phyloP scores from a whole-genome alignment of 2,888 invertebrate genomes.

The Autographa pulchrina region DNA sequence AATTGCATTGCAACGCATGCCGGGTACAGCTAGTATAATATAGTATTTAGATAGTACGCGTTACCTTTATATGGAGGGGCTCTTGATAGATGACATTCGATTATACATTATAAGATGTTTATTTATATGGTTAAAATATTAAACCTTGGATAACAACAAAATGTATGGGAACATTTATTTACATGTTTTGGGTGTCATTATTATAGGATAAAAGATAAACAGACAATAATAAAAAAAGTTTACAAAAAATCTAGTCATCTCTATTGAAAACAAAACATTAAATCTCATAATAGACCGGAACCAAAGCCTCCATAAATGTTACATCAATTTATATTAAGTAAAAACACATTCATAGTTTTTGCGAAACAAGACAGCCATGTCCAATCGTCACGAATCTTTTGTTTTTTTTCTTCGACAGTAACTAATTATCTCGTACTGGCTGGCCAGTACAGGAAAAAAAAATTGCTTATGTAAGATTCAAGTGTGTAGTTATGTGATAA shows the following conservation, averaged over 20 bases:
- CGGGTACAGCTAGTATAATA: no score
- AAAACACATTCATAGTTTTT: constrained; percentile 45
- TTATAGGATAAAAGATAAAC: no score
- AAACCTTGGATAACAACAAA: no score
- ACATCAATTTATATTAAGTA: constrained; percentile 42
- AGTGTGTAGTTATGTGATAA: neutral
- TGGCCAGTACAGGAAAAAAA: constrained; percentile 20
- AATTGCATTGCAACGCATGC: no score
- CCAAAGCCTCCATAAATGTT: constrained; percentile 44
- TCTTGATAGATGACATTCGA: no score
- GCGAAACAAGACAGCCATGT: constrained; percentile 46
- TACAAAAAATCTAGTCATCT: neutral
- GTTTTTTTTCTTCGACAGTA: constrained; percentile 38
- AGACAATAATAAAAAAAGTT: no score
- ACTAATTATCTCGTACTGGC: constrained; percentile 49
- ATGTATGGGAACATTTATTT: no score
- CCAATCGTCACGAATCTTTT: constrained; percentile 46
- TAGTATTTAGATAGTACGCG: no score
- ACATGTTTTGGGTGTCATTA: no score
- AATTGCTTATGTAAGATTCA: constrained; percentile 9
- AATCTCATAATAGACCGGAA: constrained; percentile 41
- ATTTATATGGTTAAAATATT: no score
- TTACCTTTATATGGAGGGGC: no score
- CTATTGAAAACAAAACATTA: constrained; percentile 22
- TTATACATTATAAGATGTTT: no score